Conservation (phyloP, 2,888 invertebrate species). For the Aphodius sticticus region DNA sequence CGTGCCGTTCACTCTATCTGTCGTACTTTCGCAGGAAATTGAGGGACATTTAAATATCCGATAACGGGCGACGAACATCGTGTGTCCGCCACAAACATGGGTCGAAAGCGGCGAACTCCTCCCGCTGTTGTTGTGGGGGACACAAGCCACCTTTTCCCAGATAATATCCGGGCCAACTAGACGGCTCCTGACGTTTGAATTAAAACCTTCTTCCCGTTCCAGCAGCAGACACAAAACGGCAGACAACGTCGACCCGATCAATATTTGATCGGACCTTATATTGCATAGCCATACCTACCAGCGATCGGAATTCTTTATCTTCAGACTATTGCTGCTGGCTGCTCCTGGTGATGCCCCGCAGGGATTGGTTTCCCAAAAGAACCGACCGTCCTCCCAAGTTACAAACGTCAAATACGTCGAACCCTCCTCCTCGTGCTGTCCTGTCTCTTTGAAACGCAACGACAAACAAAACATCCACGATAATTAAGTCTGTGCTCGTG, state of each 20-base stretch:
- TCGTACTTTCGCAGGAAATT: neutral
- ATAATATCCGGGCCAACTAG: neutral
- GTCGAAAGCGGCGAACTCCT: neutral
- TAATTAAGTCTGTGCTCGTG: neutral
- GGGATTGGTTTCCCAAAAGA: neutral
- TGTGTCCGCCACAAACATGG: neutral
- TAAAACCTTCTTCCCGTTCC: neutral
- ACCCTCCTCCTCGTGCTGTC: neutral
- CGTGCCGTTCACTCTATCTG: neutral
- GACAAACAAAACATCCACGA: neutral
- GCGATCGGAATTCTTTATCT: neutral
- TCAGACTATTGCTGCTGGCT: neutral
- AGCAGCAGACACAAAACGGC: neutral
- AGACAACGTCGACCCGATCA: neutral
- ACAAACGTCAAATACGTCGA: neutral
- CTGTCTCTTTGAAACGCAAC: neutral
- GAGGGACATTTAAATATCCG: neutral
- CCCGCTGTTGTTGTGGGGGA: neutral
- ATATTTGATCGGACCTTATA: neutral
- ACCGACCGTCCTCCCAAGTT: neutral
- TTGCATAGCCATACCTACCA: neutral
- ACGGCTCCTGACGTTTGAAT: neutral
- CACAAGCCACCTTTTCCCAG: neutral
- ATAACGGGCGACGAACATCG: neutral
- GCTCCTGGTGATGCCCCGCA: neutral